Evolutionary conservation across 2,797 vertebrate genomes (phyloP).

Genomic region (Nannoperca australis): DNA sequence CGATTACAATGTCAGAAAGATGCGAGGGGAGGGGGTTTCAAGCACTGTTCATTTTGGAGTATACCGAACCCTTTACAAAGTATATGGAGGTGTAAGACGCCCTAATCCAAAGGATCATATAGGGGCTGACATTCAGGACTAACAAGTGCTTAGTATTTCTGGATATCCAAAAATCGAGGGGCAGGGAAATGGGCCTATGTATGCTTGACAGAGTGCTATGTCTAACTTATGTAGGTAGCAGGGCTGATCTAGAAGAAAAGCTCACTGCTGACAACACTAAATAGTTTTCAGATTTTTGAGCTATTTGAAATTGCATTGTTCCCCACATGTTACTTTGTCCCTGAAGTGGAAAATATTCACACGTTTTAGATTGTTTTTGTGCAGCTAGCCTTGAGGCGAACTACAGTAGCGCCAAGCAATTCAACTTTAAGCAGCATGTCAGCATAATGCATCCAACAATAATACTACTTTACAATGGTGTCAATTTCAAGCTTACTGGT

Average conservation of each 20-base stretch:
- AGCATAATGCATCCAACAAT: constrained; percentile 65
- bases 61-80: not conserved
- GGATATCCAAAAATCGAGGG: not conserved
- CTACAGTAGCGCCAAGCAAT: constrained; percentile 35
- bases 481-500: constrained; percentile 52
- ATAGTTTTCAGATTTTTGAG: constrained; percentile 23
- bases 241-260: constrained; percentile 16
- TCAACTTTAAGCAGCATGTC: constrained; percentile 57
- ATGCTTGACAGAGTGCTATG: not conserved
- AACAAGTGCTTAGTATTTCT: not conserved
- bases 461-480: constrained; percentile 50
- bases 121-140: not conserved
- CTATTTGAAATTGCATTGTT: constrained; percentile 33
- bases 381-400: constrained; percentile 41
- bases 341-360: constrained; percentile 34
- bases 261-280: constrained; percentile 10
- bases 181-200: not conserved
- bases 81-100: not conserved
- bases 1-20: not conserved
- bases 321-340: constrained; percentile 22
- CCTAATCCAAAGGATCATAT: not conserved
- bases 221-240: constrained; percentile 5
- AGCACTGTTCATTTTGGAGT: not conserved
- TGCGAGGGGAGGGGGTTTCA: not conserved
- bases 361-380: constrained; percentile 26